phyloP scores from a whole-genome alignment of 2,113 vertebrate species.

The Podarcis muralis region DNA sequence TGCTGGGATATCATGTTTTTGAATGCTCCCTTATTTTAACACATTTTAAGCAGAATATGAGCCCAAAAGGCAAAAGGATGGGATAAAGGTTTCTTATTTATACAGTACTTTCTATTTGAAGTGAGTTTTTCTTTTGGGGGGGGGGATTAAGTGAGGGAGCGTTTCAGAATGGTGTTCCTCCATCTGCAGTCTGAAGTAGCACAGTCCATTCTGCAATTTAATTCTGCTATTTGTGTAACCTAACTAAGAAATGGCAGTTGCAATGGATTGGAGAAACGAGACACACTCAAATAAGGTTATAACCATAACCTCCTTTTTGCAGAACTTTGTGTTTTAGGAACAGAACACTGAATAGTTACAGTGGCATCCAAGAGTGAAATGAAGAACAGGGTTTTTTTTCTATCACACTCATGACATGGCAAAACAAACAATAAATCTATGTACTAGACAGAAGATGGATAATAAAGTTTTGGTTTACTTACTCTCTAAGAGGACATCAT shows the following conservation, averaged over 20 bases:
- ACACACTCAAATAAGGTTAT: neutral
- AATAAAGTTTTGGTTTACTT: slow-evolving; percentile 71
- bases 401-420: slow-evolving; percentile 32
- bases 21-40: neutral
- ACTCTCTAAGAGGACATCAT: slow-evolving; percentile 81
- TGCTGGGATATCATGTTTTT: neutral
- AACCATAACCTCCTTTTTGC: neutral
- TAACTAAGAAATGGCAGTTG: neutral
- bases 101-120: neutral
- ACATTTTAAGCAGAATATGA: neutral
- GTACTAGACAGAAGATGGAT: slow-evolving; percentile 42
- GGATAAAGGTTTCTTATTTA: neutral
- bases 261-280: neutral
- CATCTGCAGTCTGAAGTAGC: neutral
- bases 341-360: neutral
- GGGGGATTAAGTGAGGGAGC: too few relatives aligned
- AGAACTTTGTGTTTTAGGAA: neutral
- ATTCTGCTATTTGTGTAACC: neutral
- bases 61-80: neutral
- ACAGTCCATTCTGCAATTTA: neutral
- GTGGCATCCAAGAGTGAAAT: neutral
- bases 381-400: neutral
- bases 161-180: neutral
- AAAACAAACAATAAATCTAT: neutral
- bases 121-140: too few relatives aligned